Percentiles rank a stretch among this genome's conserved stretches.
Evolutionary conservation across 2,888 invertebrate genomes (phyloP).

Genomic region (Drosophila melanosoma): DNA sequence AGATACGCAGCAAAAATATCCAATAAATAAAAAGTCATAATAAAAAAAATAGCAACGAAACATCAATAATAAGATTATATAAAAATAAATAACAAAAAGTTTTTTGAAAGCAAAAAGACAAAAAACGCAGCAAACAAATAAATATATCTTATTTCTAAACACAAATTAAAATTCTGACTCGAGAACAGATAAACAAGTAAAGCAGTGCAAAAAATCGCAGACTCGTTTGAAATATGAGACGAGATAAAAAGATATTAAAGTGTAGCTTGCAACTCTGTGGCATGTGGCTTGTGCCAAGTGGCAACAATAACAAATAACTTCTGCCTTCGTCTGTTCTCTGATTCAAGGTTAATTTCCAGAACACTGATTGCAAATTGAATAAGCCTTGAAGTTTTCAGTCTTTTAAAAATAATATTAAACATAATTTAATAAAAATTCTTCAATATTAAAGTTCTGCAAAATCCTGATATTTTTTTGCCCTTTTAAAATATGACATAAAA

Average conservation of each 20-base stretch:
- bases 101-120: background rate
- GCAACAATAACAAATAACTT: background rate
- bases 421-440: background rate
- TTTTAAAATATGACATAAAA: no score
- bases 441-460: no score
- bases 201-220: background rate
- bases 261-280: slow-evolving; percentile 2
- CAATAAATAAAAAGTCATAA: slow-evolving; percentile 9
- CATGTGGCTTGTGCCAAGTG: slow-evolving; percentile 4
- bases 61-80: background rate
- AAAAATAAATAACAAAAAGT: background rate
- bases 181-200: background rate
- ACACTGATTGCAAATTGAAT: background rate
- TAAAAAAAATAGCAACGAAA: background rate
- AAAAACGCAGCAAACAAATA: slow-evolving; percentile 20
- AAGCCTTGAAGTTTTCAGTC: background rate
- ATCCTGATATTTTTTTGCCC: no score
- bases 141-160: slow-evolving; percentile 38
- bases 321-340: background rate
- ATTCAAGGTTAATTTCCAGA: slow-evolving; percentile 32
- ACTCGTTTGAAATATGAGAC: slow-evolving; percentile 31
- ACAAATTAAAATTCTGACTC: slow-evolving; percentile 9
- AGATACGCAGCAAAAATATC: slow-evolving; percentile 39
- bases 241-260: background rate
- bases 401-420: background rate